Conservation (phyloP, 1,140 invertebrate species). For the Zaprionus vittiger region DNA sequence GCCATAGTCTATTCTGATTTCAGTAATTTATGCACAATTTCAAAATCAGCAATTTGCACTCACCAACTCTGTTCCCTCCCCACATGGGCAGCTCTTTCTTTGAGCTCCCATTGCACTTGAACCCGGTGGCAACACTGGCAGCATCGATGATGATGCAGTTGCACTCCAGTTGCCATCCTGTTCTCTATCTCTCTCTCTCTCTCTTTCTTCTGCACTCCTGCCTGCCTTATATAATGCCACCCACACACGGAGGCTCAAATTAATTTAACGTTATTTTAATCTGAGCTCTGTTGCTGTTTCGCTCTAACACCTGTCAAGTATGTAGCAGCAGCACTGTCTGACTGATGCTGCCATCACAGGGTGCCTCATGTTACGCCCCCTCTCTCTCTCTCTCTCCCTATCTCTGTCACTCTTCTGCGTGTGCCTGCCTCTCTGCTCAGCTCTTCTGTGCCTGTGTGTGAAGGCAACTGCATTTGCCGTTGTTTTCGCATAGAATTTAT, state of each 20-base stretch:
- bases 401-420: constrained; percentile 5
- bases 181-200: not conserved
- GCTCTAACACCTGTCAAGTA: constrained; percentile 38
- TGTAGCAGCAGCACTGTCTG: constrained; percentile 23
- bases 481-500: constrained; percentile 79
- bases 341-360: constrained; percentile 59
- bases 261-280: constrained; percentile 82
- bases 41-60: not conserved
- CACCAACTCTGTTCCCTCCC: not conserved
- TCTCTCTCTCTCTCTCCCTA: constrained; percentile 8
- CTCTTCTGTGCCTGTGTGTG: constrained; percentile 8
- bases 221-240: constrained; percentile 39
- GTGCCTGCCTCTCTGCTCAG: not conserved
- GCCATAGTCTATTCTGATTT: not conserved
- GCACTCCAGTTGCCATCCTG: constrained; percentile 22
- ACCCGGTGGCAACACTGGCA: constrained; percentile 1
- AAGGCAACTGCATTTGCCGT: constrained; percentile 54
- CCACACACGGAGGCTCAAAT: constrained; percentile 71
- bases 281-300: constrained; percentile 55
- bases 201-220: not conserved
- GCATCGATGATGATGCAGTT: constrained; percentile 21
- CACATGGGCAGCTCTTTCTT: constrained; percentile 15
- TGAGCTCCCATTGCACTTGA: constrained; percentile 42
- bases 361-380: constrained; percentile 65
- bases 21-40: not conserved